Evolutionary conservation across 2,113 vertebrate species (phyloP).

Genomic region (Ophthalmolycus amberensis): DNA sequence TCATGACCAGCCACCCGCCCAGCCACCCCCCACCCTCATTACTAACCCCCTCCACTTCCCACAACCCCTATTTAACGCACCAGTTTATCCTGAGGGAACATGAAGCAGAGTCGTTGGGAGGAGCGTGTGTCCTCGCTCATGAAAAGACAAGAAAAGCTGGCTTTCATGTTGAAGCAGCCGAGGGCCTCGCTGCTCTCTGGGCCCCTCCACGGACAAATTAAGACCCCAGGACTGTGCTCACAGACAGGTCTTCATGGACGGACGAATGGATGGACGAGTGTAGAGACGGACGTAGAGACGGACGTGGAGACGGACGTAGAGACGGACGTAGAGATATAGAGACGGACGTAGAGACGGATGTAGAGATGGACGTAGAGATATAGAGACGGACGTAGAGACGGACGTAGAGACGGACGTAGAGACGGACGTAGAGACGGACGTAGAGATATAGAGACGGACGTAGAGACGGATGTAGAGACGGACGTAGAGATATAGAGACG

Average conservation of each 20-base stretch:
- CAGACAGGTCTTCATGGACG: no score
- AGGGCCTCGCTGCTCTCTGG: constrained; percentile 20
- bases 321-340: no score
- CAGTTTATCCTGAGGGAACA: constrained; percentile 73
- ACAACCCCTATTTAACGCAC: constrained; percentile 68
- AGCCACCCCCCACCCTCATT: constrained; percentile 26
- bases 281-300: background rate
- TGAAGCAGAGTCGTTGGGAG: constrained; percentile 49
- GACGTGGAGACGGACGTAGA: no score
- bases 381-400: no score
- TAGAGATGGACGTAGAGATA: no score
- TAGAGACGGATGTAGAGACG: no score
- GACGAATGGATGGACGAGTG: background rate
- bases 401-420: no score
- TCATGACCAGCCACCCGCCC: constrained; percentile 54
- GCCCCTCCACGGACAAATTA: constrained; percentile 19
- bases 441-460: no score
- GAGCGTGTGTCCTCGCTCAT: constrained; percentile 30
- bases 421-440: no score
- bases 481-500: no score
- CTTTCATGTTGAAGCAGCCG: constrained; percentile 61
- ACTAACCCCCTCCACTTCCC: constrained; percentile 49
- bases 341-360: no score
- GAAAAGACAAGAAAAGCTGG: constrained; percentile 44
- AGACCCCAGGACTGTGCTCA: constrained; percentile 14